phyloP scores from a whole-genome alignment of 2,888 invertebrate species.

The Lamellibrachia satsuma region DNA sequence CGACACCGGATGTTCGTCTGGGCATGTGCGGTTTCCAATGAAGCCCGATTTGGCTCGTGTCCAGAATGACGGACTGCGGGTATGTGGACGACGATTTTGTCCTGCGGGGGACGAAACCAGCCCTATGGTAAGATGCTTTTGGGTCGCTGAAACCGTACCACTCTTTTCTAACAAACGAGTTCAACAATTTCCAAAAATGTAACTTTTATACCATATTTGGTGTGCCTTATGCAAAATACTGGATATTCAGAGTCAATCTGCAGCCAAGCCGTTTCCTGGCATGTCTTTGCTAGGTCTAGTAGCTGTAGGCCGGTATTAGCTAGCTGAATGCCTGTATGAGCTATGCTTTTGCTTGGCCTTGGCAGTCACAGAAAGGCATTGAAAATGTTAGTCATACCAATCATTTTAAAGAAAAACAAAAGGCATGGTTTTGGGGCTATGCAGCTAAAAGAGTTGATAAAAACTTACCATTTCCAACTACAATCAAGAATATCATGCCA shows the following conservation, averaged over 20 bases:
- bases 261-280: not conserved
- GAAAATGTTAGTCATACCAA: slow-evolving; percentile 19
- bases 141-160: not conserved
- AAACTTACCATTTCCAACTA: no score
- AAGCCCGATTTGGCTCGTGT: slow-evolving; percentile 21
- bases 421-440: no score
- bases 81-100: slow-evolving; percentile 52
- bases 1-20: slow-evolving; percentile 7
- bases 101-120: slow-evolving; percentile 45
- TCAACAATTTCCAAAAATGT: not conserved
- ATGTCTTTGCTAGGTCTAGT: not conserved
- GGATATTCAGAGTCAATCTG: not conserved
- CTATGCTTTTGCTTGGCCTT: not conserved
- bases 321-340: not conserved
- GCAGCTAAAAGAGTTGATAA: no score
- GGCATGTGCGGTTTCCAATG: slow-evolving; percentile 47
- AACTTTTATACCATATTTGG: not conserved
- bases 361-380: not conserved
- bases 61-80: slow-evolving; percentile 25
- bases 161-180: not conserved
- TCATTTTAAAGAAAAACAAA: not conserved
- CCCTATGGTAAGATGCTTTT: slow-evolving; percentile 42
- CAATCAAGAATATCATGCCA: no score
- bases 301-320: not conserved
- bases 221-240: not conserved